Conservation (phyloP, 2,797 vertebrate species). For the Semotilus atromaculatus region DNA sequence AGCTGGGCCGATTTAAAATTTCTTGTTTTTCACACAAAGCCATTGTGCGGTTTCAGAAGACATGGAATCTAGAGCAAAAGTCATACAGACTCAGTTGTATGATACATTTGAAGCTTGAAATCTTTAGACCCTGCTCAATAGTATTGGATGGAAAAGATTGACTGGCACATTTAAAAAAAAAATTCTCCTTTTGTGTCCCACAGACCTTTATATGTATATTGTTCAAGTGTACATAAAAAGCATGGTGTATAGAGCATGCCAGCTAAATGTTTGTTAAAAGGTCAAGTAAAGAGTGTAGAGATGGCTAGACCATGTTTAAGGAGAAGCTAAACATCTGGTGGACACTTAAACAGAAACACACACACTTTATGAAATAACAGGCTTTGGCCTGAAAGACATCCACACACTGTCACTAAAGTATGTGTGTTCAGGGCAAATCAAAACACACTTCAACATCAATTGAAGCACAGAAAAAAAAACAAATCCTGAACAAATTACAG, state of each 20-base stretch:
- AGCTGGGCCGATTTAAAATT: not conserved
- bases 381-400: conserved; percentile 52
- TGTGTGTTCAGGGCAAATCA: conserved; percentile 50
- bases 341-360: conserved; percentile 61
- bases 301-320: conserved; percentile 86
- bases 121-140: not conserved
- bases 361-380: conserved; percentile 57
- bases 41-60: not conserved
- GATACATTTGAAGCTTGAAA: not conserved
- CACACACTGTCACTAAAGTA: conserved; percentile 41
- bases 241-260: not conserved
- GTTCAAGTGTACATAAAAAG: not conserved
- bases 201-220: not conserved
- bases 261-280: conserved; percentile 15
- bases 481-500: conserved; percentile 35
- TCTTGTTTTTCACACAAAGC: not conserved
- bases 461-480: not conserved
- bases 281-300: conserved; percentile 63
- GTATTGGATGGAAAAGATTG: not conserved
- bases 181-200: not conserved
- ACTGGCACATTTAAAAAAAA: too few species aligned
- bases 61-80: not conserved
- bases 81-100: not conserved
- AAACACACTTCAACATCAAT: conserved; percentile 28
- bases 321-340: conserved; percentile 73